Percentiles rank a stretch among this genome's conserved stretches.
phyloP scores from a whole-genome alignment of 2,797 vertebrate species.

The Sitta carolinensis region DNA sequence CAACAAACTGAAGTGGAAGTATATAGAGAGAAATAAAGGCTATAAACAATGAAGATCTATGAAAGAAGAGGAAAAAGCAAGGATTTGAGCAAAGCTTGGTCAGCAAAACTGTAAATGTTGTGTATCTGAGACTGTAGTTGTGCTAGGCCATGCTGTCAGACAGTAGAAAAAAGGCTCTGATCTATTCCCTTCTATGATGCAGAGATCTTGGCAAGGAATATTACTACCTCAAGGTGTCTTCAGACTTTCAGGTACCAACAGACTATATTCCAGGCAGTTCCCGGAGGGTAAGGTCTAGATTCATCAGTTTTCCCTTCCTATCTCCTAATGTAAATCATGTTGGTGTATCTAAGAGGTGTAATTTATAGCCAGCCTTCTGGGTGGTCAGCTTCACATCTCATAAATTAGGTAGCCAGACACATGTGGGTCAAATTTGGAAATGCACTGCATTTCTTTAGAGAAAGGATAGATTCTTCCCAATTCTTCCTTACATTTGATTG shows the following conservation, averaged over 20 bases:
- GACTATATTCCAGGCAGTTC: background rate
- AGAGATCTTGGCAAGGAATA: background rate
- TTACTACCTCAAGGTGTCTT: background rate
- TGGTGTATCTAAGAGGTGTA: conserved; percentile 21
- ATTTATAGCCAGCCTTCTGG: conserved; percentile 50
- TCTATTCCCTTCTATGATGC: background rate
- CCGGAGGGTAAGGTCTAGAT: background rate
- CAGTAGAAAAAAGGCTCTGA: background rate
- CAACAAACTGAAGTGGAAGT: background rate
- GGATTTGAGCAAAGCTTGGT: background rate
- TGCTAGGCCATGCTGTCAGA: background rate
- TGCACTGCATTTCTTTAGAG: background rate
- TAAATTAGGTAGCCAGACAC: conserved; percentile 65
- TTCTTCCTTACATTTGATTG: background rate
- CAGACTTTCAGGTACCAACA: background rate
- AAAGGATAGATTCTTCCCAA: background rate
- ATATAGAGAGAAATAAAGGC: background rate
- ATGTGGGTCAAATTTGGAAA: conserved; percentile 60
- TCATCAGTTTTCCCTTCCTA: background rate
- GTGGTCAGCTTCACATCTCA: conserved; percentile 12
- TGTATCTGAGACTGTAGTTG: background rate
- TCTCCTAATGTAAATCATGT: background rate
- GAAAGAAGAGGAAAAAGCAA: background rate
- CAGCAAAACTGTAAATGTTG: background rate
- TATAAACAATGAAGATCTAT: background rate